Percentiles rank a stretch among this genome's conserved stretches.
Conservation (phyloP, 2,113 vertebrate genomes). For the Sinocyclocheilus grahami region DNA sequence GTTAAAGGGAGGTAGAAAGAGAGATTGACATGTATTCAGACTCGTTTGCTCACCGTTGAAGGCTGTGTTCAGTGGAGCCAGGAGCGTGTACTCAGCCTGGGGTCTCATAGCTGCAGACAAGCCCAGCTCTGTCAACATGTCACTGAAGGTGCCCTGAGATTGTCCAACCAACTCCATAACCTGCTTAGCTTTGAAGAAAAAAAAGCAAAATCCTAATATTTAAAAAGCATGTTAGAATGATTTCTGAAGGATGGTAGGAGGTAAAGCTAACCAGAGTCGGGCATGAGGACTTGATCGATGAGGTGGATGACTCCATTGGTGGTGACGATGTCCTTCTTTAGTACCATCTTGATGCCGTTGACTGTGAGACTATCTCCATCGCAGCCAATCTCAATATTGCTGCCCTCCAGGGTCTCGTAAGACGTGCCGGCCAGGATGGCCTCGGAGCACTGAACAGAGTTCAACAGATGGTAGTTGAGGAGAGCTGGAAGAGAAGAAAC, state of each 20-base stretch:
- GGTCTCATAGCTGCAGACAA: slow-evolving; percentile 79
- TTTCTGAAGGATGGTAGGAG: not conserved
- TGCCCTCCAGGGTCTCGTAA: slow-evolving; percentile 91
- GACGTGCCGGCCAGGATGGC: slow-evolving; percentile 87
- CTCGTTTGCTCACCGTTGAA: slow-evolving; percentile 83
- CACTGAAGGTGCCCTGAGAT: slow-evolving; percentile 86
- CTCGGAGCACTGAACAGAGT: slow-evolving; percentile 92
- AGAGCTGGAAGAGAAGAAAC: slow-evolving; percentile 77
- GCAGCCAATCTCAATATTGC: slow-evolving; percentile 89
- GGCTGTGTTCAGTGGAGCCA: slow-evolving; percentile 86
- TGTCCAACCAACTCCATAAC: slow-evolving; percentile 86
- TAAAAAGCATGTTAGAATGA: not conserved
- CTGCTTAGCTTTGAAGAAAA: slow-evolving; percentile 86
- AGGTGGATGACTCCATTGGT: slow-evolving; percentile 94
- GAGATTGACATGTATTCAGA: not conserved
- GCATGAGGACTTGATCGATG: slow-evolving; percentile 90
- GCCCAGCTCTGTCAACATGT: slow-evolving; percentile 87
- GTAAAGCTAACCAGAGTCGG: slow-evolving; percentile 87
- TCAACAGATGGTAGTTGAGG: slow-evolving; percentile 89
- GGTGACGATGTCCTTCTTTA: slow-evolving; percentile 92
- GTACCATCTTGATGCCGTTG: slow-evolving; percentile 93
- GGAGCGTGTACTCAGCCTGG: slow-evolving; percentile 85
- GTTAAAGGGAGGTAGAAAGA: not conserved
- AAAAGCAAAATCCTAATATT: slow-evolving; percentile 12
- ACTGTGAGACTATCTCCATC: slow-evolving; percentile 92